Evolutionary conservation across 2,888 invertebrate species (phyloP).

Genomic region (Folsomia manolachei): DNA sequence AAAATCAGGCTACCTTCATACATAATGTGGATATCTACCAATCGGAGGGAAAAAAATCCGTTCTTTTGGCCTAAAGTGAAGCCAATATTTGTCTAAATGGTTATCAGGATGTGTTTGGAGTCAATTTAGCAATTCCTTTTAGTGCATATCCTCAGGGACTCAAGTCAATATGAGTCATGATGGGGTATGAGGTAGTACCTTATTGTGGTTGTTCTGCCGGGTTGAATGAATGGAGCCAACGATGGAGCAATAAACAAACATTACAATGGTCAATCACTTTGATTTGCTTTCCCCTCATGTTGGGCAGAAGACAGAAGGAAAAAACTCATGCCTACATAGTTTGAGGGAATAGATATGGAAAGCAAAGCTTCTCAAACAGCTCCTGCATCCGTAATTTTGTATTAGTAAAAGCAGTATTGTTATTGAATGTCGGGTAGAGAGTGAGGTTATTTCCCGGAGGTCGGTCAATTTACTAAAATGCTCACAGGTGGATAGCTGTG

Average conservation of each 20-base stretch:
- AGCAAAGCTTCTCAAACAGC: not conserved
- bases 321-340: not conserved
- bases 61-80: not conserved
- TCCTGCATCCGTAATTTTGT: not conserved
- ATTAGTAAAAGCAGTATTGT: not conserved
- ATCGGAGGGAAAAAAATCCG: not conserved
- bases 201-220: no score
- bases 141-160: not conserved
- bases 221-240: no score
- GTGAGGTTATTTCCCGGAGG: not conserved
- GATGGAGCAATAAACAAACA: conserved; percentile 1
- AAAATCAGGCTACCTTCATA: no score
- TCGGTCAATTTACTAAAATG: not conserved
- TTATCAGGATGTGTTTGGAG: conserved; percentile 9
- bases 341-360: not conserved
- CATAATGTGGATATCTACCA: not conserved
- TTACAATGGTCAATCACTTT: conserved; percentile 13
- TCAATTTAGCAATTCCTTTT: conserved; percentile 11
- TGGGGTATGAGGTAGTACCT: not conserved
- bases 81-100: conserved; percentile 2
- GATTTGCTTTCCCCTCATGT: conserved; percentile 14
- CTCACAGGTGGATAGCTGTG: not conserved
- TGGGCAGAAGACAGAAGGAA: not conserved
- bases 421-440: not conserved
- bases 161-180: not conserved